Evolutionary conservation across 1,140 invertebrate genomes (phyloP).

Genomic region (Pristionchus pacificus): DNA sequence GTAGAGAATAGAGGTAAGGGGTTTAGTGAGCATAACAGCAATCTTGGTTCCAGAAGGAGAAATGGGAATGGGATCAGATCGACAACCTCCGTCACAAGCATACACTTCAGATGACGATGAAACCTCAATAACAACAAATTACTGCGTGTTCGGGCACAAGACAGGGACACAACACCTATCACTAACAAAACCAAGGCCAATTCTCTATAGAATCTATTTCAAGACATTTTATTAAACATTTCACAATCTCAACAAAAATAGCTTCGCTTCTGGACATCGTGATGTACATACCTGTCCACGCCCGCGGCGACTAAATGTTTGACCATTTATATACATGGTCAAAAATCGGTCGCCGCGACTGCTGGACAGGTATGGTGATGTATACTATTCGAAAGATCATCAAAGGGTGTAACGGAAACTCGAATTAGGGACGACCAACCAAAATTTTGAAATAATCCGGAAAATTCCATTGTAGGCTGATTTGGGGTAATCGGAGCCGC

Average conservation of each 20-base stretch:
- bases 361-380: too few species aligned
- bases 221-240: background rate
- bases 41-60: slow-evolving; percentile 25
- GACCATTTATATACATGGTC: too few species aligned
- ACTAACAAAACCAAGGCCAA: background rate
- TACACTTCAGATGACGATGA: slow-evolving; percentile 31
- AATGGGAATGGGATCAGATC: slow-evolving; percentile 40
- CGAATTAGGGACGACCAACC: too few species aligned
- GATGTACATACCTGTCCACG: background rate
- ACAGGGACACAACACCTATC: background rate
- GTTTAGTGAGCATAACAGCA: slow-evolving; percentile 88
- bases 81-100: slow-evolving; percentile 48
- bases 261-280: background rate
- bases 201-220: background rate
- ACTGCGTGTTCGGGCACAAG: background rate
- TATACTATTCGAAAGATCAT: too few species aligned
- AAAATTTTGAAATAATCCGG: too few species aligned
- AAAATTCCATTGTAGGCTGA: too few species aligned
- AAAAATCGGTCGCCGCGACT: too few species aligned
- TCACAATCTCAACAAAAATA: background rate
- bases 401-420: too few species aligned
- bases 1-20: slow-evolving; percentile 83
- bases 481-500: too few species aligned
- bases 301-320: too few species aligned
- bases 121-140: slow-evolving; percentile 35